Evolutionary conservation across 2,888 invertebrate species (phyloP).

Genomic region (Crossocerus cetratus): DNA sequence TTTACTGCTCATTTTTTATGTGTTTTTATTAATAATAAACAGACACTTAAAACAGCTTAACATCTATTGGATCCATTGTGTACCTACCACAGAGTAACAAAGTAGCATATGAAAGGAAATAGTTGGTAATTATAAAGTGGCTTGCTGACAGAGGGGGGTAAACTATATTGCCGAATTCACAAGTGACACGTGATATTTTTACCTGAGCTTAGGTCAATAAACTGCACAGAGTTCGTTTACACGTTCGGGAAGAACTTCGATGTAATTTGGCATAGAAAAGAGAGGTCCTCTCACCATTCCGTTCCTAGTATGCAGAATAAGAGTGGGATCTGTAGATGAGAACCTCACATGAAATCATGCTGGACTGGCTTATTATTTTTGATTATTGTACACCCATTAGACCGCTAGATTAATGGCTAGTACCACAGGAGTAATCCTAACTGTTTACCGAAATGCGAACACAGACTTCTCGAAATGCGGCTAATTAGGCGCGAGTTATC

Average conservation of each 20-base stretch:
- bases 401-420: conserved; percentile 45
- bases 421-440: conserved; percentile 44
- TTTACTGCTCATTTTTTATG: background rate
- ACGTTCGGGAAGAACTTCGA: conserved; percentile 1
- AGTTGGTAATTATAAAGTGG: conserved; percentile 8
- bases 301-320: conserved; percentile 15
- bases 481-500: background rate
- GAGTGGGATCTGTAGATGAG: conserved; percentile 39
- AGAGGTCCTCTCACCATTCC: background rate
- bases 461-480: background rate
- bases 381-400: conserved; percentile 59
- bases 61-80: conserved; percentile 14
- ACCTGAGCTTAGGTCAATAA: conserved; percentile 23
- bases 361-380: conserved; percentile 60
- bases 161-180: conserved; percentile 19
- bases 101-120: conserved; percentile 33
- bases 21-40: background rate
- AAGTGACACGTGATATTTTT: conserved; percentile 13
- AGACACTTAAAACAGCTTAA: no score
- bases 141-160: background rate
- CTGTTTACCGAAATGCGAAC: conserved; percentile 16
- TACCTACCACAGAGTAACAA: conserved; percentile 15
- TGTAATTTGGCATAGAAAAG: background rate
- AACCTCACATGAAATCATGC: conserved; percentile 54
- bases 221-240: conserved; percentile 19